Evolutionary conservation across 2,797 vertebrate genomes (phyloP), one percentile per base, ranked within the genome.

Genomic region (Sebastes taczanowskii): DNA sequence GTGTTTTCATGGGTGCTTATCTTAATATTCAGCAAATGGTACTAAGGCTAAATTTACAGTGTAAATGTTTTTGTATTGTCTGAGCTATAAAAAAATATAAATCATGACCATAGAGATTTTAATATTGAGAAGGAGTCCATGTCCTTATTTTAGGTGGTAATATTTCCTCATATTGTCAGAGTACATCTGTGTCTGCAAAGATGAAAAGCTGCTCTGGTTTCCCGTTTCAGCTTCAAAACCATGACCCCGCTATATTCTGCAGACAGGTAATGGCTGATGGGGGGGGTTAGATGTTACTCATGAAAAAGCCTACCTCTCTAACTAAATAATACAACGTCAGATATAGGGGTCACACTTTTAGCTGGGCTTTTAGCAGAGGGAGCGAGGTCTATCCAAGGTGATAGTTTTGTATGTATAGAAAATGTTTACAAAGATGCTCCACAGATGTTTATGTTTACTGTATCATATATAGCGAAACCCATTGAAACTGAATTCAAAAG

Each of bases 291-390:
- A 71, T 78, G 63, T 80, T 60, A 18, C 49, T 64, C n/a, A 42
- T 35, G 20, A 61, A 59, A 72, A 67, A 66, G 13, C 25, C 14
- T 32, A 58, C 75, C 49, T 80, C 53, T 82, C 74, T 32, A 77
- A 71, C 65, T 86, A 76, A 87, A 91, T 90, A 82, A 90, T 86
- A 78, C 77, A 83, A 66, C 52, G 16, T 86, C 71, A 73, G 46
- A 64, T 64, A 67, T 20, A 66, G 32, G 52, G 63, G 29, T 71
- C 49, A 63, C 35, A 74, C 72, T 78, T 60, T 67, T n/a, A 70
- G 23, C 14, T 30, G 22, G 62, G 71, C 67, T 82, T 84, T 81
- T 60, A 74, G 70, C 32, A 61, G 5, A 52, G 7, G 25, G 23
- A 63, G 56, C 25, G 27, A 60, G 10, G 62, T 65, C 34, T 60